Conservation (phyloP, 37 sponge, comb jelly and placozoan genomes). For the Ianthella basta region DNA sequence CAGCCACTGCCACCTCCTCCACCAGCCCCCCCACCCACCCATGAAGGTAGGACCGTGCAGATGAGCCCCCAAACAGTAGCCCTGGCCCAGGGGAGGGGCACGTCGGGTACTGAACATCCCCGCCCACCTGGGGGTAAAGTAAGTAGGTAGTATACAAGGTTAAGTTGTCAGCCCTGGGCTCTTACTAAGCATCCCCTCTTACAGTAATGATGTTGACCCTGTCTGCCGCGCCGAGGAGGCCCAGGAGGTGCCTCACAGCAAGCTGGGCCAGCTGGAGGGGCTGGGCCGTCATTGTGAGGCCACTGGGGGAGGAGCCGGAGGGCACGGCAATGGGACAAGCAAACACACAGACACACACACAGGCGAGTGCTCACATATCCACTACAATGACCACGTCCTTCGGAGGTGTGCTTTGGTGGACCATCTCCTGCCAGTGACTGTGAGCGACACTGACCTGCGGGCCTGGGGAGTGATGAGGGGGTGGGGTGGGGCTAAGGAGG, state of each 20-base stretch:
- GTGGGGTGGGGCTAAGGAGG: too few relatives aligned
- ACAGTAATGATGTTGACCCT: slow-evolving; percentile 3
- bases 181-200: not conserved
- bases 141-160: too few relatives aligned
- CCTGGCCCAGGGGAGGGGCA: not conserved
- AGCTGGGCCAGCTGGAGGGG: not conserved
- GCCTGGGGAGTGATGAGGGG: too few relatives aligned
- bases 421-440: too few relatives aligned
- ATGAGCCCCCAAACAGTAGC: too few relatives aligned
- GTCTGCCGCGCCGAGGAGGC: not conserved
- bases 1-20: not conserved
- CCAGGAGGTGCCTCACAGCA: not conserved
- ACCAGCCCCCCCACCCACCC: not conserved
- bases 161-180: not conserved
- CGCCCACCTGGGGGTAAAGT: not conserved
- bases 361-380: too few relatives aligned
- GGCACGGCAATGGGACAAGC: not conserved
- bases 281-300: slow-evolving; percentile 23
- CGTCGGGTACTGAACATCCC: not conserved
- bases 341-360: slow-evolving; percentile 1
- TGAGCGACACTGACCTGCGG: too few relatives aligned
- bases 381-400: too few relatives aligned
- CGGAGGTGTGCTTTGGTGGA: too few relatives aligned
- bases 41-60: too few relatives aligned
- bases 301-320: not conserved